phyloP scores from a whole-genome alignment of 1,140 invertebrate species.

The Riptortus pedestris region DNA sequence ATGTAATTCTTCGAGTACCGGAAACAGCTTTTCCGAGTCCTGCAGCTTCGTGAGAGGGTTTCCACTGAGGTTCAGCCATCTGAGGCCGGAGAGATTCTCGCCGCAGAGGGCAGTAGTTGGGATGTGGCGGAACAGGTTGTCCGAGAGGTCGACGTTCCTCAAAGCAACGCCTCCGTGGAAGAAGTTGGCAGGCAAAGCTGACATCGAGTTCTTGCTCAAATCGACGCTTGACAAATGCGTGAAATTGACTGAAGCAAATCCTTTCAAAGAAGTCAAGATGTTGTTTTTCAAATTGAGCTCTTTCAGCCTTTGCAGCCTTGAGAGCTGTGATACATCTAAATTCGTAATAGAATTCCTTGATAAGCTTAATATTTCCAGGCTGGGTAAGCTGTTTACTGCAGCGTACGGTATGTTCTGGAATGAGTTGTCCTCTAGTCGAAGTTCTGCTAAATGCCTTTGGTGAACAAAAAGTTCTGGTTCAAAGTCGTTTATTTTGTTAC shows the following conservation, averaged over 20 bases:
- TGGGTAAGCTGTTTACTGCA: constrained; percentile 58
- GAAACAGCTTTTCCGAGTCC: constrained; percentile 39
- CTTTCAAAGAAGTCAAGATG: constrained; percentile 57
- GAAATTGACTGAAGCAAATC: constrained; percentile 63
- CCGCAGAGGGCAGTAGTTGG: constrained; percentile 68
- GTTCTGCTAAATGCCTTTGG: constrained; percentile 58
- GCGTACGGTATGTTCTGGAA: constrained; percentile 65
- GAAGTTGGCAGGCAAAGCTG: constrained; percentile 70
- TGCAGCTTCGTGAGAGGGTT: constrained; percentile 67
- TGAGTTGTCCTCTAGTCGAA: constrained; percentile 59
- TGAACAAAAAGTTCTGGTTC: constrained; percentile 55
- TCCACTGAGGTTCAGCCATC: constrained; percentile 65
- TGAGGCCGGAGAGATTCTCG: constrained; percentile 55
- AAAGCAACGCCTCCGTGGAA: constrained; percentile 55
- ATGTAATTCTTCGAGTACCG: constrained; percentile 59
- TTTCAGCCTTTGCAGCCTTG: constrained; percentile 57
- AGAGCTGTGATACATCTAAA: constrained; percentile 65
- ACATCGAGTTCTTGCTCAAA: constrained; percentile 60
- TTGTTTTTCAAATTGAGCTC: constrained; percentile 66
- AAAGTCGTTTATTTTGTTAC: constrained; percentile 53
- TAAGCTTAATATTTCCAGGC: constrained; percentile 50
- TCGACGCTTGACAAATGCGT: constrained; percentile 60
- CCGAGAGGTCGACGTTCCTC: constrained; percentile 63
- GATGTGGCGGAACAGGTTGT: constrained; percentile 69
- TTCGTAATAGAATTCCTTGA: constrained; percentile 57